Percentiles rank a stretch among this genome's conserved stretches.
These are phyloP conservation scores for Phenganax stokvisi DNA, from an alignment of 92 coral and sea anemone species.

Conservation along the genomic window DNA sequence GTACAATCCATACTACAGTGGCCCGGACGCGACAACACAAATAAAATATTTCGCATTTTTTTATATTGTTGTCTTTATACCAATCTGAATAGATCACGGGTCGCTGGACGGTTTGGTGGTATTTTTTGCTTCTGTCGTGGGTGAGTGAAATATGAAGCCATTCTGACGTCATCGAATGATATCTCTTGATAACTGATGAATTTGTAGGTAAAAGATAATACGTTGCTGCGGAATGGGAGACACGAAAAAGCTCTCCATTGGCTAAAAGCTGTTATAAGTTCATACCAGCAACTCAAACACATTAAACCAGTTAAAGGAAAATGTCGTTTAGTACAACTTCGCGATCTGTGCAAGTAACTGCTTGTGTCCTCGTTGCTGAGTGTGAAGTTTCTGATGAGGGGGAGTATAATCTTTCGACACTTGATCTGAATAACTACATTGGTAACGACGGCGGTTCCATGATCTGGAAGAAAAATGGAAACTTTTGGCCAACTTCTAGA, in stretches of 20 bases:
- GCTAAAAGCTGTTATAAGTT: not conserved
- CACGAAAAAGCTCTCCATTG: not conserved
- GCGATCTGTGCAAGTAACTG: not conserved
- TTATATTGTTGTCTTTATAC: too few species aligned
- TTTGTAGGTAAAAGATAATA: too few species aligned
- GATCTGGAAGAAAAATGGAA: not conserved
- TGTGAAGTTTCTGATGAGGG: not conserved
- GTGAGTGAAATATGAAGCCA: too few species aligned
- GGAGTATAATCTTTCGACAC: not conserved
- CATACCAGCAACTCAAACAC: not conserved
- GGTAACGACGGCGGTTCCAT: not conserved
- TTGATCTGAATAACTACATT: not conserved
- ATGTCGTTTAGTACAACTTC: not conserved
- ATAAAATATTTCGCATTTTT: too few species aligned
- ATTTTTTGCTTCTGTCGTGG: too few species aligned
- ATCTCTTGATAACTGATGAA: too few species aligned
- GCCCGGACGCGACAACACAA: too few species aligned
- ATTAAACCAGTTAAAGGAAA: not conserved
- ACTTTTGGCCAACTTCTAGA: constrained; percentile 15
- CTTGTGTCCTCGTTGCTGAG: not conserved
- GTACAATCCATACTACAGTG: too few species aligned
- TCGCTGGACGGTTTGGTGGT: too few species aligned
- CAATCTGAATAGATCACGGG: too few species aligned
- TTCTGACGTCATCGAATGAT: too few species aligned
- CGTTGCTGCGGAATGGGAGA: not conserved